Evolutionary conservation across 2,888 invertebrate species (phyloP).

Genomic region (Tetranychus piercei): DNA sequence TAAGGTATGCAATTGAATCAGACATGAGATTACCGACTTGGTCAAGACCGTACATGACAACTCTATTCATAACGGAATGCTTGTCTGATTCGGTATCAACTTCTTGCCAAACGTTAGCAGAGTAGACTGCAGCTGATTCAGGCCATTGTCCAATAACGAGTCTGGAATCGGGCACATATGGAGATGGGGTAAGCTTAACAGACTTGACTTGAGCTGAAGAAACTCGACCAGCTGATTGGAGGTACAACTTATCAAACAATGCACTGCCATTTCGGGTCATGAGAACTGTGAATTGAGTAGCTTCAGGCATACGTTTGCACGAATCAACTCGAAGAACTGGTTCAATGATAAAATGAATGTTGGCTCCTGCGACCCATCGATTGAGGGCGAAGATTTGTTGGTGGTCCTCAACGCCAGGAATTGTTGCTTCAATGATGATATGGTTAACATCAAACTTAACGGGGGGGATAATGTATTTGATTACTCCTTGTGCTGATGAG

Average conservation of each 20-base stretch:
- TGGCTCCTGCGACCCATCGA: neutral
- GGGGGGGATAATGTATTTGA: slow-evolving; percentile 9
- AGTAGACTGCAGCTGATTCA: neutral
- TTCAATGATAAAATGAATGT: neutral
- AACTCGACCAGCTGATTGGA: neutral
- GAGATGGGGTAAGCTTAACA: neutral
- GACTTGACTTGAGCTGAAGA: neutral
- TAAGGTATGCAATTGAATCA: neutral
- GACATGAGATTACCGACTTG: neutral
- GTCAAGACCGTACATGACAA: neutral
- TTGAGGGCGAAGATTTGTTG: neutral
- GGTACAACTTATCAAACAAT: neutral
- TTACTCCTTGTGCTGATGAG: neutral
- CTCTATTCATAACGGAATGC: neutral
- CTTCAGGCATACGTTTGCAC: neutral
- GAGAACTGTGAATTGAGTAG: neutral
- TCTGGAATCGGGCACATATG: neutral
- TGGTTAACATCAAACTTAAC: slow-evolving; percentile 7
- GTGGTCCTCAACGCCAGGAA: neutral
- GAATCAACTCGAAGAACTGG: neutral
- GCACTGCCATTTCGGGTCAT: neutral
- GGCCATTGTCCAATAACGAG: neutral
- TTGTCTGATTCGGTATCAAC: neutral
- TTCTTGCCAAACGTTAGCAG: neutral
- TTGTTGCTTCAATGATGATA: neutral